Conservation (phyloP, 2,888 invertebrate species). For the Cephus pulcher region DNA sequence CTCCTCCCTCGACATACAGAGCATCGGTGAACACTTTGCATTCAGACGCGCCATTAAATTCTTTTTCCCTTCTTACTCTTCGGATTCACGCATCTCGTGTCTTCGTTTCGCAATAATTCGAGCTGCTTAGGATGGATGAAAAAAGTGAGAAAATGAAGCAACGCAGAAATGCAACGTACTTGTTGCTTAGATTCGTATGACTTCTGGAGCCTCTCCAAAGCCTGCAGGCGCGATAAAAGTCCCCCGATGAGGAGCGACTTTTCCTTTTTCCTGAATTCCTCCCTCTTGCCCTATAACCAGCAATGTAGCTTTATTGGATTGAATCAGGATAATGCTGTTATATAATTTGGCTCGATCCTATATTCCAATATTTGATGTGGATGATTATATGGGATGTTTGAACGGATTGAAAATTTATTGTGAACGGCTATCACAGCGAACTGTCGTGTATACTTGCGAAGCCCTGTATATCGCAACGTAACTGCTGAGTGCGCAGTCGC, state of each 20-base stretch:
- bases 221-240: constrained; percentile 15
- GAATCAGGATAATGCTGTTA: constrained; percentile 25
- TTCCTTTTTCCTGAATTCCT: neutral
- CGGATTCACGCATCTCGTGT: too few relatives aligned
- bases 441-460: too few relatives aligned
- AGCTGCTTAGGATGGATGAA: too few relatives aligned
- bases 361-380: constrained; percentile 45
- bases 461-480: too few relatives aligned
- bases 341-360: constrained; percentile 28
- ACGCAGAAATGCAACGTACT: constrained; percentile 25
- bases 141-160: too few relatives aligned
- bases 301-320: constrained; percentile 6
- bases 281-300: constrained; percentile 9
- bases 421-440: constrained; percentile 5
- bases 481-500: too few relatives aligned
- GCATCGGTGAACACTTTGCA: too few relatives aligned
- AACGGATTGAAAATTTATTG: constrained; percentile 43
- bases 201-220: constrained; percentile 44
- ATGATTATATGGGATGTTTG: constrained; percentile 43
- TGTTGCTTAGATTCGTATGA: constrained; percentile 39
- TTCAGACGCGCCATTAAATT: too few relatives aligned
- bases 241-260: too few relatives aligned
- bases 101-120: too few relatives aligned
- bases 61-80: too few relatives aligned
- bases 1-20: too few relatives aligned